Percentiles rank a stretch among this genome's conserved stretches.
Evolutionary conservation across 2,113 vertebrate genomes (phyloP).

Genomic region (Equus przewalskii): DNA sequence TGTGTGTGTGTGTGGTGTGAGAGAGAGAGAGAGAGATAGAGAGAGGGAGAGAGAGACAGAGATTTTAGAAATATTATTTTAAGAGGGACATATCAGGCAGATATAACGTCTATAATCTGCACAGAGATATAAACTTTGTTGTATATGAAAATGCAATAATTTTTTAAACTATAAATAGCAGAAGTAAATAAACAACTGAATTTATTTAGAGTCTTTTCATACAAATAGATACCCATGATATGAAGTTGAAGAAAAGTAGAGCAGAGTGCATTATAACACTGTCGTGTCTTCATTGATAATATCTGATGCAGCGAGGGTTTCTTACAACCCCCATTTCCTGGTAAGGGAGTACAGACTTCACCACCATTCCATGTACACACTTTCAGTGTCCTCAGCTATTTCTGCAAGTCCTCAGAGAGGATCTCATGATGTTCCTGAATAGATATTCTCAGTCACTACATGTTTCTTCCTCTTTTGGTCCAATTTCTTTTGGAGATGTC

Average conservation of each 20-base stretch:
- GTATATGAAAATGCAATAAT: neutral
- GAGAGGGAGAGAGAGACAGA: neutral
- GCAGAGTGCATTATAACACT: neutral
- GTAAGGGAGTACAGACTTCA: neutral
- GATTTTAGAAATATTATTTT: slow-evolving; percentile 27
- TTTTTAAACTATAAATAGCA: neutral
- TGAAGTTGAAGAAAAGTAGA: neutral
- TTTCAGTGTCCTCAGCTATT: neutral
- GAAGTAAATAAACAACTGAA: neutral
- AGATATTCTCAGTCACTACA: neutral
- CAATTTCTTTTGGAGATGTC: neutral
- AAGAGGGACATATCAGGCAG: neutral
- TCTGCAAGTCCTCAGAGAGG: neutral
- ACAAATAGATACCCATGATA: neutral
- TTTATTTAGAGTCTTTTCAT: neutral
- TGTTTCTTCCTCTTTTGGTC: neutral
- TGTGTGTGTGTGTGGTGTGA: neutral
- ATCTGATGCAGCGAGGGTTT: neutral
- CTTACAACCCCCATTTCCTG: neutral
- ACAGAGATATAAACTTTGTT: neutral
- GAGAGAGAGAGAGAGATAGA: neutral
- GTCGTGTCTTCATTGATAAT: neutral
- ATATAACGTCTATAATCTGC: neutral
- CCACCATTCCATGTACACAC: neutral
- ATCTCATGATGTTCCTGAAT: neutral